A percentile compares a stretch with the other conserved stretches of the same genome.
Conservation (phyloP, 2,113 vertebrate genomes). For the Uropsilus gracilis region DNA sequence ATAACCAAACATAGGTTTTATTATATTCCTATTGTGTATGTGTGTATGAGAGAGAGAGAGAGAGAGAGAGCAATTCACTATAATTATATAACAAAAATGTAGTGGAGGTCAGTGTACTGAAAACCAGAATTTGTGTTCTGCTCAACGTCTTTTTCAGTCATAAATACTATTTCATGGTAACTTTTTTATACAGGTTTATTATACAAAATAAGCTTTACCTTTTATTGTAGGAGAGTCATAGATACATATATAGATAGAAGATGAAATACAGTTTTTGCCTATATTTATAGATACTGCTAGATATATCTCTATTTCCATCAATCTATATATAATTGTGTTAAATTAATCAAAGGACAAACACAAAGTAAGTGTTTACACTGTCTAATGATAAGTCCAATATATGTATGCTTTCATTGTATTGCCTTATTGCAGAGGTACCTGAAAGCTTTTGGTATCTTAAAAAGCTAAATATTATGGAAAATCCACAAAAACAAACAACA, state of each 20-base stretch:
- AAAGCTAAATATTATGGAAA: neutral
- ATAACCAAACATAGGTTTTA: neutral
- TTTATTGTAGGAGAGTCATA: neutral
- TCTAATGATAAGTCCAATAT: neutral
- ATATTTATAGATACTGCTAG: neutral
- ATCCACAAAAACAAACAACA: neutral
- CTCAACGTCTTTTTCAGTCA: neutral
- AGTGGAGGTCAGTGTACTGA: neutral
- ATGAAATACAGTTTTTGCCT: neutral
- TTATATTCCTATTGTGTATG: neutral
- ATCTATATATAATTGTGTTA: neutral
- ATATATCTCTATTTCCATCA: no score
- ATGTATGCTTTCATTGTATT: neutral
- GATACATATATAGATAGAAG: neutral
- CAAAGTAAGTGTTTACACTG: neutral
- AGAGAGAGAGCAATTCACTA: neutral
- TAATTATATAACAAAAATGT: neutral
- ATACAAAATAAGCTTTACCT: neutral
- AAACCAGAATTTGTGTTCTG: neutral
- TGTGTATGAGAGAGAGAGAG: no score
- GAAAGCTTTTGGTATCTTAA: neutral
- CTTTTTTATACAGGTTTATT: neutral
- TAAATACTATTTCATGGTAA: constrained; percentile 1
- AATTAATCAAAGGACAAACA: neutral
- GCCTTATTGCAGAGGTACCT: neutral